Base-by-base conservation (phyloP, 2,113 vertebrate genomes). In the Carollia perspicillata region DNA sequence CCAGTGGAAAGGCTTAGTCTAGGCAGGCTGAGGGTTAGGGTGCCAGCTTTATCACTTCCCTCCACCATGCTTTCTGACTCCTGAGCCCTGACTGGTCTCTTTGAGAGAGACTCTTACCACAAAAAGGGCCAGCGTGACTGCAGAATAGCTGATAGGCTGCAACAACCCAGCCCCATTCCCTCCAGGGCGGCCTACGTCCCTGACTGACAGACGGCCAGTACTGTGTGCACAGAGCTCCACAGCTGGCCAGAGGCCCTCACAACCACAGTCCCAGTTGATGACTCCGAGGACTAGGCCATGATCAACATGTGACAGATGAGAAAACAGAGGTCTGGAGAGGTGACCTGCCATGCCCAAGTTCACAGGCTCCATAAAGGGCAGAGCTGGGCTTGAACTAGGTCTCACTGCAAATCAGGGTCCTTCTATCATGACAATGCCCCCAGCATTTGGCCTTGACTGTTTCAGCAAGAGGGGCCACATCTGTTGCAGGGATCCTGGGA, bases 181-280 rank as follows among this genome's bases (percentile, higher is more conserved):
- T 47, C 44, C 11, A n/a, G 55, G 90, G 40, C 11, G 1, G 84
- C 74, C 58, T 30, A 11, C 12, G 5, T 6, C n/a, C n/a, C n/a
- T 69, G 65, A 23, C n/a, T 4, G 58, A 37, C 37, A 35, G 40
- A 84, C 0, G 0, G 37, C 30, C 8, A n/a, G 23, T 0, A 28
- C 26, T 30, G 26, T 8, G 3, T 0, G 58, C 12, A 33, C 0
- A 17, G 65, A 84, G 81, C 2, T 1, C 55, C 53, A 17, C 0
- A 2, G 53, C 30, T 26, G 83, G 63, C 68, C 74, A 20, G 8
- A 60, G 49, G 53, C 40, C 60, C 33, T 89, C 26, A 8, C 0
- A 16, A 81, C 71, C 44, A 47, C 17, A 18, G n/a, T 47, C 49
- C 71, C 8, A 7, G 53, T 3, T 28, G 55, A 23, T 6, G 23